Evolutionary conservation across 2,888 invertebrate genomes (phyloP).

Genomic region (Macaria liturata): DNA sequence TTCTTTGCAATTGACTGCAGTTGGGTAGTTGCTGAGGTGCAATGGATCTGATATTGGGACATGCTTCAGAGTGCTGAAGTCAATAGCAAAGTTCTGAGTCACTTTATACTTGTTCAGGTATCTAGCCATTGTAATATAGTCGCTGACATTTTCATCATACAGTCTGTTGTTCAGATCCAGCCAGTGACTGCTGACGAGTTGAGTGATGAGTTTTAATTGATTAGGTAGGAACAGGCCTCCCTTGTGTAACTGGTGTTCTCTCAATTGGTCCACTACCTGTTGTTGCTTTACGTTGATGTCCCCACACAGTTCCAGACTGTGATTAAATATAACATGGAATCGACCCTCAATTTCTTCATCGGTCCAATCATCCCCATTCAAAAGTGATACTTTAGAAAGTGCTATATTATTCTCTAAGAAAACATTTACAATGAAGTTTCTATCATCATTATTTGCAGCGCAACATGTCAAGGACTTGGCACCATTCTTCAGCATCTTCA

Average conservation of each 20-base stretch:
- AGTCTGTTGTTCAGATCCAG: constrained; percentile 83
- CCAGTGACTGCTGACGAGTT: constrained; percentile 84
- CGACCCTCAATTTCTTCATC: constrained; percentile 49
- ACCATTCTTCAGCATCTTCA: constrained; percentile 80
- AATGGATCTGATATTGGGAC: constrained; percentile 61
- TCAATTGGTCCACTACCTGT: constrained; percentile 52
- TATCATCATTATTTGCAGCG: constrained; percentile 60
- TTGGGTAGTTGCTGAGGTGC: constrained; percentile 47
- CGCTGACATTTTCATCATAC: constrained; percentile 79
- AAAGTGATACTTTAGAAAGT: constrained; percentile 59
- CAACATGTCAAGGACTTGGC: constrained; percentile 70
- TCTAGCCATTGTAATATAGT: constrained; percentile 74
- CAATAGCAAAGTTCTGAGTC: constrained; percentile 79
- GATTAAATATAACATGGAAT: constrained; percentile 81
- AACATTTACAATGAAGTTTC: constrained; percentile 67
- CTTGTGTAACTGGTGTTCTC: constrained; percentile 57
- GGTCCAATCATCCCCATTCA: constrained; percentile 58
- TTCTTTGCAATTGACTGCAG: constrained; percentile 39
- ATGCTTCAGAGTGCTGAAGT: constrained; percentile 67
- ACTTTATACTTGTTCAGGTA: constrained; percentile 85
- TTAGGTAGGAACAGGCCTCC: constrained; percentile 81
- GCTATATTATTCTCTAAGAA: constrained; percentile 67
- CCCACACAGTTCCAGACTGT: constrained; percentile 82
- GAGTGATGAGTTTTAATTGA: constrained; percentile 76
- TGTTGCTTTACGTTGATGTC: constrained; percentile 73